Percentiles rank a stretch among this genome's conserved stretches.
Conservation (phyloP, 2,888 invertebrate genomes). For the Drosophila mimetica region DNA sequence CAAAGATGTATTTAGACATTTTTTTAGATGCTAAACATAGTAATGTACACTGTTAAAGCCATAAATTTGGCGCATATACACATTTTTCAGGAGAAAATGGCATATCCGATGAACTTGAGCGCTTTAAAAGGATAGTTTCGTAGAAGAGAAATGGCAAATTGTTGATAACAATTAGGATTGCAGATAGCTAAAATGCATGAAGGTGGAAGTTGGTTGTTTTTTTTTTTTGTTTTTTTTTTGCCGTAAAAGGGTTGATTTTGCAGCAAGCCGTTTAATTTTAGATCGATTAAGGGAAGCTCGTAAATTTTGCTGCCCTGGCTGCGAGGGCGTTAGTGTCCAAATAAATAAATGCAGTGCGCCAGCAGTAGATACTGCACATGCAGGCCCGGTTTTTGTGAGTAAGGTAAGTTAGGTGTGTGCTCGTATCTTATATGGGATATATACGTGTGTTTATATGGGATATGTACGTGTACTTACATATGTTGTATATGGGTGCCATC, state of each 20-base stretch:
- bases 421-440: conserved; percentile 23
- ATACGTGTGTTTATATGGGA: too few species aligned
- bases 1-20: too few species aligned
- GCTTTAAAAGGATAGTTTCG: conserved; percentile 8
- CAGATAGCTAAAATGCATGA: conserved; percentile 19
- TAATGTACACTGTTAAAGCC: background rate
- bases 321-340: conserved; percentile 69
- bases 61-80: background rate
- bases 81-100: background rate
- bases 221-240: background rate
- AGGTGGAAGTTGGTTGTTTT: conserved; percentile 17
- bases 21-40: too few species aligned
- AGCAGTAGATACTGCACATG: conserved; percentile 35
- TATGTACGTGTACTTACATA: conserved; percentile 23
- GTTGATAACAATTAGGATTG: conserved; percentile 41
- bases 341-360: conserved; percentile 69
- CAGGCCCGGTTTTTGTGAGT: conserved; percentile 11
- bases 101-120: conserved; percentile 16
- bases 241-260: conserved; percentile 47
- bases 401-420: conserved; percentile 11
- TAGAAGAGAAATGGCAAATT: conserved; percentile 32
- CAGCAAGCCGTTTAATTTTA: conserved; percentile 62
- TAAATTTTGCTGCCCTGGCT: conserved; percentile 57
- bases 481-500: conserved; percentile 4
- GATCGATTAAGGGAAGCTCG: conserved; percentile 74